phyloP scores from a whole-genome alignment of 1,140 invertebrate genomes.

The Agrypnia vestita region DNA sequence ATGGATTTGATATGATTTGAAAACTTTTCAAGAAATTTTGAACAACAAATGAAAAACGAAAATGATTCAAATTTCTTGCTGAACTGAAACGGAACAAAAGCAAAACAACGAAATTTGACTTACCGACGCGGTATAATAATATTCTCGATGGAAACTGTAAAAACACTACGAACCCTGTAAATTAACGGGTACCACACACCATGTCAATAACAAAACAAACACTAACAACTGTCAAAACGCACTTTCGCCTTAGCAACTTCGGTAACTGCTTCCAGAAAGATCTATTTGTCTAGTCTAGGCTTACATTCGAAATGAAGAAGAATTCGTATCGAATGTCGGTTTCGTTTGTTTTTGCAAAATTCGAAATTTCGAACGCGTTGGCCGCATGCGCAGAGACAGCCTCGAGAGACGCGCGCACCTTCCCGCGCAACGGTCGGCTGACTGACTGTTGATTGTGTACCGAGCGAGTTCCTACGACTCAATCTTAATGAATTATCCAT shows the following conservation, averaged over 20 bases:
- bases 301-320: conserved; percentile 12
- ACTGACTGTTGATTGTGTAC: conserved; percentile 12
- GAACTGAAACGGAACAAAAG: too few relatives aligned
- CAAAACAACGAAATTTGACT: too few relatives aligned
- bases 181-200: conserved; percentile 24
- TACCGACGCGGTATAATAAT: too few relatives aligned
- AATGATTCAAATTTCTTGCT: too few relatives aligned
- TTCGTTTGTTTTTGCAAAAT: conserved; percentile 36
- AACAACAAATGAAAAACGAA: too few relatives aligned
- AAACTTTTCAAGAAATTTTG: too few relatives aligned
- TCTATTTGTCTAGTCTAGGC: background rate
- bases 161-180: background rate
- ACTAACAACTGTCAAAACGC: conserved; percentile 31
- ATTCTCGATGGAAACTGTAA: too few relatives aligned
- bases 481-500: too few relatives aligned
- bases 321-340: conserved; percentile 15
- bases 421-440: conserved; percentile 40
- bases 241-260: background rate
- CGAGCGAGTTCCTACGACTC: too few relatives aligned
- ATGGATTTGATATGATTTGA: too few relatives aligned
- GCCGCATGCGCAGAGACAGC: conserved; percentile 31
- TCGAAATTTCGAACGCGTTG: conserved; percentile 31
- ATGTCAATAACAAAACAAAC: conserved; percentile 40
- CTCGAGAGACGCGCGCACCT: conserved; percentile 26
- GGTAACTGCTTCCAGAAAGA: background rate